Evolutionary conservation across 2,888 invertebrate genomes (phyloP), one percentile per base, ranked within the genome.

Genomic region (Harpalus rubripes): DNA sequence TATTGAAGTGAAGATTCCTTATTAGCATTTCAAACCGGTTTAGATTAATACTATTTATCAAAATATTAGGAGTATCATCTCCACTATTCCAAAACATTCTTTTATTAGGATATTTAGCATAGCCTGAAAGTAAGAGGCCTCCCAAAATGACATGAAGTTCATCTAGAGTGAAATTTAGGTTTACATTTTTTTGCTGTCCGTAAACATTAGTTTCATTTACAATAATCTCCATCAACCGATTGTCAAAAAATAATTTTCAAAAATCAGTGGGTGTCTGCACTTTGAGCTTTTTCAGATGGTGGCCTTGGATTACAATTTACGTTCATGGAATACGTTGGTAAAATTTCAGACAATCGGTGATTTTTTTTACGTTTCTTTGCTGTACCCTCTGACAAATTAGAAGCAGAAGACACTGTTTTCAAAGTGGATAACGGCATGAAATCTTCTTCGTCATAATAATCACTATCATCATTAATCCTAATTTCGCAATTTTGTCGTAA

Each of bases 31-130:
- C 86, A 84, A 86, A 87, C 61, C 85, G 58, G 52, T 87, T 86
- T 10, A 82, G 83, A 16, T 85, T 26, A 56, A 86, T 86, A 80
- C 84, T 86, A 44, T 87, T 74, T 15, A 59, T 10, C 32, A 87
- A 56, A 18, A 86, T 80, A 80, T 85, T 85, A 22, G 85, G 85
- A 10, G 86, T 85, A 79, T 86, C 86, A 18, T 81, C 76, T 6
- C 61, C 58, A 58, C 72, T 80, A 10, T 83, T 80, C 85, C 87
- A 87, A 59, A 80, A 86, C 76, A 87, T 83, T 7, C 86, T 85
- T 84, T 86, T 86, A 26, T 86, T 86, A 0, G 86, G 86, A 72
- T 86, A 87, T 79, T 86, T 86, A 0, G 65, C 85, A 79, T 87
- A 87, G 58, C 86, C 86, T 7, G 85, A 87, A 10, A 86, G 41